Conservation (phyloP, 2,797 vertebrate genomes). For the Enteromius mattozi region DNA sequence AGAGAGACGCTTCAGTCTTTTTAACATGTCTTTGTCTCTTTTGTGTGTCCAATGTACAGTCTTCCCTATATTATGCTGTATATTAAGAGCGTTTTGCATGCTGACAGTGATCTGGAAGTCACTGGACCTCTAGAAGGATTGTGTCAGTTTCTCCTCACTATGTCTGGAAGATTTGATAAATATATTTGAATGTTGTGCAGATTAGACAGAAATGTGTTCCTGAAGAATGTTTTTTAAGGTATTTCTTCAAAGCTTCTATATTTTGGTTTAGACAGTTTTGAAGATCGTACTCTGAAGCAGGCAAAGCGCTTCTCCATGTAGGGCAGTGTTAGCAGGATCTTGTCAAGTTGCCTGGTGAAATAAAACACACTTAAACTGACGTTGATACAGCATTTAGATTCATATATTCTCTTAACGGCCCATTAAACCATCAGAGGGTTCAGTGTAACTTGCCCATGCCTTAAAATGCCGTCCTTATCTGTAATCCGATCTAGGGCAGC, state of each 20-base stretch:
- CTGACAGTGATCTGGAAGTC: neutral
- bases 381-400: conserved; percentile 7
- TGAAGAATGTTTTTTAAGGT: neutral
- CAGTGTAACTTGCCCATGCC: conserved; percentile 23
- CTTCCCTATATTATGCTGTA: neutral
- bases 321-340: conserved; percentile 2
- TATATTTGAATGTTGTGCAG: neutral
- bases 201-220: neutral
- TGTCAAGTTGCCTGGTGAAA: conserved; percentile 13
- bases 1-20: neutral
- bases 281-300: neutral
- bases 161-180: neutral
- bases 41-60: neutral
- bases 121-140: no score
- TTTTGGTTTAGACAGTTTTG: neutral
- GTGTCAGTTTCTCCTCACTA: neutral
- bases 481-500: conserved; percentile 57
- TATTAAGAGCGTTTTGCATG: neutral
- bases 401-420: neutral
- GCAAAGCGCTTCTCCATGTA: neutral
- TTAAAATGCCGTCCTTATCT: conserved; percentile 55
- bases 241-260: neutral
- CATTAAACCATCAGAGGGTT: conserved; percentile 31
- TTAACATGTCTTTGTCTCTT: conserved; percentile 20
- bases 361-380: conserved; percentile 5